Percentiles rank a stretch among this genome's conserved stretches.
Evolutionary conservation across 2,797 vertebrate genomes (phyloP).

Genomic region (Aplochiton taeniatus): DNA sequence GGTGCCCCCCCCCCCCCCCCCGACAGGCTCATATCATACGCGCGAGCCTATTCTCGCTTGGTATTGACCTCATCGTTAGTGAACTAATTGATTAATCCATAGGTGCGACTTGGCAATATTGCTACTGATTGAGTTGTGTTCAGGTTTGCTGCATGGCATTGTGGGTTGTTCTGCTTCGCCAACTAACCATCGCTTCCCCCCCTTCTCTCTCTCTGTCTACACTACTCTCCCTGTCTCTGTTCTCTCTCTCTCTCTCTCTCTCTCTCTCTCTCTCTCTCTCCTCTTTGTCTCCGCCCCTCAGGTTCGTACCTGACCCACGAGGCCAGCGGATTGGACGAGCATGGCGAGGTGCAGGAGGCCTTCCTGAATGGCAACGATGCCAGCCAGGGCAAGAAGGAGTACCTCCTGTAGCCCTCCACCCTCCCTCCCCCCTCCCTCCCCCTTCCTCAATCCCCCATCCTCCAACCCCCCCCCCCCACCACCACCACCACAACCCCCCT

Average conservation of each 20-base stretch:
- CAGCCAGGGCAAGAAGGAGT: conserved; percentile 93
- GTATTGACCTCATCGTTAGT: conserved; percentile 73
- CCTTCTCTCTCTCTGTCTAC: neutral
- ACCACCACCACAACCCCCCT: conserved; percentile 31
- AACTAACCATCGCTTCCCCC: conserved; percentile 52
- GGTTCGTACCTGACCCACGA: conserved; percentile 94
- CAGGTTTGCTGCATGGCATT: conserved; percentile 55
- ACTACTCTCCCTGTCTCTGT: conserved; percentile 43
- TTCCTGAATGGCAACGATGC: conserved; percentile 91
- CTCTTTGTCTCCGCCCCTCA: conserved; percentile 44
- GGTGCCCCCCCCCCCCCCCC: conserved; percentile 42
- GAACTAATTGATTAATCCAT: conserved; percentile 73
- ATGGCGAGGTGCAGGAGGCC: conserved; percentile 91
- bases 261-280: conserved; percentile 11
- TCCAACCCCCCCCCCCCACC: conserved; percentile 46
- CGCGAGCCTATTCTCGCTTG: conserved; percentile 74
- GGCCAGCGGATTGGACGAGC: conserved; percentile 91
- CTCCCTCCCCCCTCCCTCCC: conserved; percentile 34
- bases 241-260: conserved; percentile 1
- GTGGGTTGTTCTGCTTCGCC: conserved; percentile 60
- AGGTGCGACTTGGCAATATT: conserved; percentile 62
- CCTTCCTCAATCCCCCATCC: conserved; percentile 61
- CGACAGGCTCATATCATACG: conserved; percentile 70
- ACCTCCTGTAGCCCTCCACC: conserved; percentile 78
- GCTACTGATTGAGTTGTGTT: conserved; percentile 47